Conservation (phyloP, 64 coral and sea anemone genomes). For the Montipora capricornis region DNA sequence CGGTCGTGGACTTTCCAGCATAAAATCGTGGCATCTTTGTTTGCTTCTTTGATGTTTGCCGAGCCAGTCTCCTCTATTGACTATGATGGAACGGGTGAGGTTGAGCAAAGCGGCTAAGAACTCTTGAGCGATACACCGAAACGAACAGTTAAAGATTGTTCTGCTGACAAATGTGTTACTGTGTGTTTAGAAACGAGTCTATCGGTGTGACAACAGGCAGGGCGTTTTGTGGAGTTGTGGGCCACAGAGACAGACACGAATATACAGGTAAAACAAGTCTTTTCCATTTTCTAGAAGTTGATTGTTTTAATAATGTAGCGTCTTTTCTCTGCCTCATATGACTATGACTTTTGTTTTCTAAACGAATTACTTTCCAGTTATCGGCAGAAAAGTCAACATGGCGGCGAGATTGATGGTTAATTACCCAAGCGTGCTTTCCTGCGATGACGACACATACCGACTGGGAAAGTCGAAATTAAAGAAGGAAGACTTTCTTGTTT, state of each 20-base stretch:
- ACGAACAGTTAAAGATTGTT: no score
- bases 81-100: no score
- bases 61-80: no score
- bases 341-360: no score
- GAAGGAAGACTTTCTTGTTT: conserved; percentile 89
- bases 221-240: conserved; percentile 96
- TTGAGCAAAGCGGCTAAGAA: no score
- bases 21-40: no score
- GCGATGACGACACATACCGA: conserved; percentile 95
- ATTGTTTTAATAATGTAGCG: no score
- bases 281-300: no score
- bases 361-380: conserved; percentile 58
- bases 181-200: conserved; percentile 82
- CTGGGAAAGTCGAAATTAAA: conserved; percentile 81
- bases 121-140: no score
- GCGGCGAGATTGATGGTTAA: conserved; percentile 97
- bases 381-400: conserved; percentile 97
- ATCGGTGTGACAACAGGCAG: conserved; percentile 96
- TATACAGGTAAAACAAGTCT: conserved; percentile 84
- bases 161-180: background rate
- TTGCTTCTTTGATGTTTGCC: no score
- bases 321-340: no score
- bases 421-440: conserved; percentile 88
- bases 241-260: conserved; percentile 96
- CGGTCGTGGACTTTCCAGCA: no score